These are phyloP conservation scores for Megaleporinus macrocephalus DNA, from an alignment of 2,113 vertebrate genomes.

Conservation along the genomic window DNA sequence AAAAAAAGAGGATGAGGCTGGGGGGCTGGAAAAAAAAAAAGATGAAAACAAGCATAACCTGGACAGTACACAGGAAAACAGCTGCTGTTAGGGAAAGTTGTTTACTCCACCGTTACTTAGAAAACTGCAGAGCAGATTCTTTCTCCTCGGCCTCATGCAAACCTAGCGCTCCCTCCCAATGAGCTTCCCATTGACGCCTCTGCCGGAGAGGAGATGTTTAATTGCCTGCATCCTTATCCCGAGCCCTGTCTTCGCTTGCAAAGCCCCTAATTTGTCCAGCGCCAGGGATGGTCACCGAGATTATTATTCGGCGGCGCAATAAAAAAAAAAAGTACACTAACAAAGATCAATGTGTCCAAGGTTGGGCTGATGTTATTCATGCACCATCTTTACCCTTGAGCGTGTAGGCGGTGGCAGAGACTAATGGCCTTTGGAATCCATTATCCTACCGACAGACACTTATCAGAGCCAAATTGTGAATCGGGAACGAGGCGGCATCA, in stretches of 20 bases:
- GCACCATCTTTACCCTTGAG: conserved; percentile 25
- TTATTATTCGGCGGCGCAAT: background rate
- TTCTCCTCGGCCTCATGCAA: background rate
- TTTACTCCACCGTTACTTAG: background rate
- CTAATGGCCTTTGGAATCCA: conserved; percentile 49
- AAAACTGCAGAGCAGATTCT: background rate
- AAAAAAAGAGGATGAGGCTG: conserved; percentile 34
- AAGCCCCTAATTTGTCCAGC: background rate
- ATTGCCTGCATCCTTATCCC: background rate
- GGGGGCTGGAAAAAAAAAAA: conserved; percentile 49
- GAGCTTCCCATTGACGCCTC: background rate
- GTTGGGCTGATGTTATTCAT: background rate
- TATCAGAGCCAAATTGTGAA: conserved; percentile 36
- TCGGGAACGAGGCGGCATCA: background rate
- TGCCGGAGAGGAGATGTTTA: background rate
- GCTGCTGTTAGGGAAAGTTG: background rate
- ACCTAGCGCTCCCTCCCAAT: background rate
- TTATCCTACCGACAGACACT: conserved; percentile 42
- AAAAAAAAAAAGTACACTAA: background rate
- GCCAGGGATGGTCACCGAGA: background rate
- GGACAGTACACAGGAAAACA: conserved; percentile 19
- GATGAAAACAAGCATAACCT: conserved; percentile 20
- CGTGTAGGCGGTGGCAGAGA: conserved; percentile 36
- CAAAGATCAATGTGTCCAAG: background rate
- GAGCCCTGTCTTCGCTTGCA: background rate